phyloP scores from a whole-genome alignment of 2,888 invertebrate genomes.

The Epistrophe grossulariae region DNA sequence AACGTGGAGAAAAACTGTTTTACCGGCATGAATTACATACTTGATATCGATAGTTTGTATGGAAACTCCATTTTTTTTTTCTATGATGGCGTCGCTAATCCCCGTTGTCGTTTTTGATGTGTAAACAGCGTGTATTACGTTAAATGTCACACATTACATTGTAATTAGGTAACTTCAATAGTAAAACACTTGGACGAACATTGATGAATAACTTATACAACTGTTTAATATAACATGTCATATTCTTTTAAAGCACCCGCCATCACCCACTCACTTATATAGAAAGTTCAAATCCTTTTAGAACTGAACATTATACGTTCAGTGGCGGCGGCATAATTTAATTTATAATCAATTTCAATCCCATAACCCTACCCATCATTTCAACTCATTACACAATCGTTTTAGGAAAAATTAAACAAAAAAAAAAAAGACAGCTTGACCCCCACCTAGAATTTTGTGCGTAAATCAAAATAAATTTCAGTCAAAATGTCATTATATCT shows the following conservation, averaged over 20 bases:
- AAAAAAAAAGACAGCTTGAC: constrained; percentile 26
- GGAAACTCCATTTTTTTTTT: too few species aligned
- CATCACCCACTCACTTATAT: not conserved
- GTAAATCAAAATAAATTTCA: constrained; percentile 71
- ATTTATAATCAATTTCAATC: constrained; percentile 30
- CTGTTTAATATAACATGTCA: too few species aligned
- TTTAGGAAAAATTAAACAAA: not conserved
- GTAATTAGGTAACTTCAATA: too few species aligned
- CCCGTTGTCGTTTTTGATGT: too few species aligned
- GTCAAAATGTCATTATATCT: constrained; percentile 59
- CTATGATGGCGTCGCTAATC: too few species aligned
- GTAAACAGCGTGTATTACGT: too few species aligned
- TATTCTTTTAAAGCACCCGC: not conserved
- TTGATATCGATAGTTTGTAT: too few species aligned
- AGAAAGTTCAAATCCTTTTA: not conserved
- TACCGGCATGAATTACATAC: too few species aligned
- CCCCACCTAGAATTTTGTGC: constrained; percentile 67
- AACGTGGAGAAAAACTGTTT: too few species aligned
- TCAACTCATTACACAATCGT: constrained; percentile 13
- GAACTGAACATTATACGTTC: not conserved
- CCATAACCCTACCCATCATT: not conserved
- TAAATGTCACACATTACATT: too few species aligned
- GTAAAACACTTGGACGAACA: too few species aligned
- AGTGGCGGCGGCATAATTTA: constrained; percentile 6
- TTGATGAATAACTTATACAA: too few species aligned